These are phyloP conservation scores for Hypomesus transpacificus DNA, from an alignment of 2,113 vertebrate genomes.

Conservation along the genomic window DNA sequence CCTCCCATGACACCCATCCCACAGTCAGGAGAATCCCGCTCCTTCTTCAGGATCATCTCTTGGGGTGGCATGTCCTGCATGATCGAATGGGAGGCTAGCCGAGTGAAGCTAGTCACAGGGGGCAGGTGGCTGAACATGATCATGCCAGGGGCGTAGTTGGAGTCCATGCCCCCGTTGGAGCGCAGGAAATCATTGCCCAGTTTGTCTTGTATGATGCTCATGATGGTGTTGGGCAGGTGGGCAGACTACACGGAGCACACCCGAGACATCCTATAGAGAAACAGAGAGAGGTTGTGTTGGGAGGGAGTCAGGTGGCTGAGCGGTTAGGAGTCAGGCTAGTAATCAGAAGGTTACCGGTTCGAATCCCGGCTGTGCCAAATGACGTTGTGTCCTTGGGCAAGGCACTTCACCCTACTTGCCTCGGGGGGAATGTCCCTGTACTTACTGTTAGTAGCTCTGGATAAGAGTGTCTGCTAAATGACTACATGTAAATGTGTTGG, in stretches of 20 bases:
- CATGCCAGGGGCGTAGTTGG: conserved; percentile 86
- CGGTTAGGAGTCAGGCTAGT: too few species aligned
- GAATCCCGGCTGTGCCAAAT: too few species aligned
- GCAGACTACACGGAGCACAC: conserved; percentile 57
- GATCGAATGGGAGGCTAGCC: conserved; percentile 81
- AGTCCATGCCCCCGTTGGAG: conserved; percentile 83
- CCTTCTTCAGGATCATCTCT: conserved; percentile 94
- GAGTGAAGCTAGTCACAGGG: conserved; percentile 94
- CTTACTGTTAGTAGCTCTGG: too few species aligned
- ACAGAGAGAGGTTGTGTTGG: background rate
- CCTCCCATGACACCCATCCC: conserved; percentile 59
- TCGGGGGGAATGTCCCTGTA: too few species aligned
- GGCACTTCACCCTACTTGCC: too few species aligned
- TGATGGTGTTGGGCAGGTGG: conserved; percentile 54
- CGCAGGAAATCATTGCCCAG: conserved; percentile 86
- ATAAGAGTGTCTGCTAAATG: too few species aligned
- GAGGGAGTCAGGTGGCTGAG: too few species aligned
- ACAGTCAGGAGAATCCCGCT: conserved; percentile 81
- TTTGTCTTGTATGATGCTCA: conserved; percentile 85
- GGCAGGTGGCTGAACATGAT: conserved; percentile 97
- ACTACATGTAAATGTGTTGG: too few species aligned
- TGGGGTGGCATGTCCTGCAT: conserved; percentile 79
- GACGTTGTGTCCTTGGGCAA: too few species aligned
- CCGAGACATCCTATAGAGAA: conserved; percentile 59
- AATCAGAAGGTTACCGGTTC: too few species aligned